Conservation (phyloP, 2,797 vertebrate species). For the Sebastolobus alascanus region DNA sequence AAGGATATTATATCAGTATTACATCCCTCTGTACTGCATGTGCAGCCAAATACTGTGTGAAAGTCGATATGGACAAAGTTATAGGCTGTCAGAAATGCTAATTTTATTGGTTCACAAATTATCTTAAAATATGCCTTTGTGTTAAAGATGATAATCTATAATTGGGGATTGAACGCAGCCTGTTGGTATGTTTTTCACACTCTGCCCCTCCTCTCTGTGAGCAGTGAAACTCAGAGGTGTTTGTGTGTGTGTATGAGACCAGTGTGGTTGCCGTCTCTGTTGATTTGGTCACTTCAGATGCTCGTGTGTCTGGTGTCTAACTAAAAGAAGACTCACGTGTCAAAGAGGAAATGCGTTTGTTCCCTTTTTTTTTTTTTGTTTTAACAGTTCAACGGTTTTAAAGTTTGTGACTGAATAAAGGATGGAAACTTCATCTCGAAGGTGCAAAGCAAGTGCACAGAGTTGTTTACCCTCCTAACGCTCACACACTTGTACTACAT, state of each 20-base stretch:
- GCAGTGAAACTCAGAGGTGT: background rate
- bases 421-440: slow-evolving; percentile 67
- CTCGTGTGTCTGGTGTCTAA: slow-evolving; percentile 44
- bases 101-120: slow-evolving; percentile 23
- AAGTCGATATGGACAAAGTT: background rate
- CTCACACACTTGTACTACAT: slow-evolving; percentile 53
- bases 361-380: slow-evolving; percentile 58
- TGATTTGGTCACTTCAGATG: slow-evolving; percentile 54
- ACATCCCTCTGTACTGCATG: background rate
- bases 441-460: slow-evolving; percentile 37
- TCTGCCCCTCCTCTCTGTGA: background rate
- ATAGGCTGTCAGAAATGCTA: slow-evolving; percentile 19
- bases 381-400: slow-evolving; percentile 66
- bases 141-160: slow-evolving; percentile 29
- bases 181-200: slow-evolving; percentile 37
- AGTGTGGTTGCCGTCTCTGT: slow-evolving; percentile 28
- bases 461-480: slow-evolving; percentile 57
- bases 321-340: slow-evolving; percentile 63
- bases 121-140: slow-evolving; percentile 26
- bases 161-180: slow-evolving; percentile 1
- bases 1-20: background rate
- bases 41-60: background rate
- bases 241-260: slow-evolving; percentile 4
- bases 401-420: slow-evolving; percentile 60
- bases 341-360: slow-evolving; percentile 77